phyloP scores from a whole-genome alignment of 2,113 vertebrate genomes.

The Colaptes auratus region DNA sequence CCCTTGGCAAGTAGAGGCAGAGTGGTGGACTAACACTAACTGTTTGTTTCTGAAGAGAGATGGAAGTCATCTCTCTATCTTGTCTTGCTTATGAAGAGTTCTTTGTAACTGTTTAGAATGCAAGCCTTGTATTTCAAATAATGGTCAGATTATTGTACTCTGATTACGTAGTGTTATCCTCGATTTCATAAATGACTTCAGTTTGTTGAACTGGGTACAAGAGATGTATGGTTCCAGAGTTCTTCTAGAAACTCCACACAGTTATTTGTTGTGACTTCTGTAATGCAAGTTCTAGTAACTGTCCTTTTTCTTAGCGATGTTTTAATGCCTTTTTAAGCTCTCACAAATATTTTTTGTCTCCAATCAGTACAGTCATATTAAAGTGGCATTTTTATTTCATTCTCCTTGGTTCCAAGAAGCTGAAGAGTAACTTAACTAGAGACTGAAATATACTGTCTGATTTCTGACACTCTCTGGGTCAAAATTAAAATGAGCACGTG shows the following conservation, averaged over 20 bases:
- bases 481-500: neutral
- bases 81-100: neutral
- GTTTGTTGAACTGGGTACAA: neutral
- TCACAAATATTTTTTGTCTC: neutral
- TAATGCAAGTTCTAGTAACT: neutral
- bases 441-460: neutral
- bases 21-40: neutral
- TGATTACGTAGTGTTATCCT: conserved; percentile 80
- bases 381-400: neutral
- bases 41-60: neutral
- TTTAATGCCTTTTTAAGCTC: neutral
- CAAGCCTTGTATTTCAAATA: neutral
- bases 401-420: neutral
- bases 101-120: neutral
- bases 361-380: neutral
- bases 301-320: neutral
- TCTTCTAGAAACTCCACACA: neutral
- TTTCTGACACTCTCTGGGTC: neutral
- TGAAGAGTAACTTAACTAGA: conserved; percentile 59
- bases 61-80: neutral
- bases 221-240: neutral
- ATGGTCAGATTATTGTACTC: conserved; percentile 79
- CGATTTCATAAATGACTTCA: conserved; percentile 42
- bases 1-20: neutral
- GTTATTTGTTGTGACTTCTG: neutral